phyloP scores from a whole-genome alignment of 2,797 vertebrate genomes.

The Gallinago solitaria region DNA sequence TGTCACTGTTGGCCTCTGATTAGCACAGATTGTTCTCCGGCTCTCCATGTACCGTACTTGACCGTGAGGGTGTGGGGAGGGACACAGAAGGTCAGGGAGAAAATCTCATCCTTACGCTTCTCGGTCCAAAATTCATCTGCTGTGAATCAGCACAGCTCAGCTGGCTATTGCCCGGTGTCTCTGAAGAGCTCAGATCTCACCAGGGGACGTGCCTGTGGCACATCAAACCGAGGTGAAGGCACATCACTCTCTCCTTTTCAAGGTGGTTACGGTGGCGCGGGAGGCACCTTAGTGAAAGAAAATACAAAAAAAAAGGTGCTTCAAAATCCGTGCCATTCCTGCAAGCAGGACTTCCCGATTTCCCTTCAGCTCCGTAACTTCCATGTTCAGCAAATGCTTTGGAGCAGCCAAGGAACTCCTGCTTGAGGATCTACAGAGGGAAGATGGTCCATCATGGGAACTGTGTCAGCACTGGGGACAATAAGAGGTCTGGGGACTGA shows the following conservation, averaged over 20 bases:
- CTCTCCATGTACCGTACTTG: neutral
- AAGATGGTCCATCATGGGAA: neutral
- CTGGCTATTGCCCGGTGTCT: neutral
- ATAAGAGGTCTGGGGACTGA: neutral
- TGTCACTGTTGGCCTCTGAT: neutral
- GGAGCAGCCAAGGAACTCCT: neutral
- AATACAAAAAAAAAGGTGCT: neutral
- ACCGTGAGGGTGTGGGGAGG: neutral
- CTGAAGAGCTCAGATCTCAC: neutral
- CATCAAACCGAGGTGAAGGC: neutral
- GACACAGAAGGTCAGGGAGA: neutral
- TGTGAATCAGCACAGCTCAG: neutral
- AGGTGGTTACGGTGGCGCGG: neutral
- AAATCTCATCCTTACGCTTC: neutral
- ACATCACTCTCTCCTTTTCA: neutral
- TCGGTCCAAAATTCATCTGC: neutral
- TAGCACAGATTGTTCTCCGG: constrained; percentile 1
- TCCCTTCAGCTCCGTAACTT: neutral
- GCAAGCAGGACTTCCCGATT: neutral
- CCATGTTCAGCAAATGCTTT: neutral
- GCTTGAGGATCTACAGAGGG: neutral
- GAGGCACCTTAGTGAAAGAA: neutral
- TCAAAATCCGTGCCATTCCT: neutral
- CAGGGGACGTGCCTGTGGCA: neutral
- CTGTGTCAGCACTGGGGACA: neutral